Evolutionary conservation across 2,113 vertebrate species (phyloP).

Genomic region (Trogon surrucura): DNA sequence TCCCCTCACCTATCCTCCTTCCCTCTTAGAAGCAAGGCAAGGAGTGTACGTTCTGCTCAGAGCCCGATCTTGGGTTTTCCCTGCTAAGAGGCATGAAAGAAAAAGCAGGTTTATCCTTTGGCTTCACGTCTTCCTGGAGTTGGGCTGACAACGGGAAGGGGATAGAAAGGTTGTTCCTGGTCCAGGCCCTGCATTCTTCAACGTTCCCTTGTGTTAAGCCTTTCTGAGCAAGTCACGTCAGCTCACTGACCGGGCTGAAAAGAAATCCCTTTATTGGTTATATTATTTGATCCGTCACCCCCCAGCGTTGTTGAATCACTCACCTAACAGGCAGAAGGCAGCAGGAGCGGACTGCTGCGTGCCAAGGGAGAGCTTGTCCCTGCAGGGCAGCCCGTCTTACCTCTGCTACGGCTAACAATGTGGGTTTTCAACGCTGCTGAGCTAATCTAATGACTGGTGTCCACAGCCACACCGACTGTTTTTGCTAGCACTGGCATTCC

Average conservation of each 20-base stretch:
- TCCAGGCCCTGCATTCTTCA: background rate
- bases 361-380: background rate
- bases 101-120: slow-evolving; percentile 13
- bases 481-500: slow-evolving; percentile 7
- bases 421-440: background rate
- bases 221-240: background rate
- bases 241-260: background rate
- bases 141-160: background rate
- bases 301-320: background rate
- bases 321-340: background rate
- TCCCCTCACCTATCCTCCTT: background rate
- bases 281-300: background rate
- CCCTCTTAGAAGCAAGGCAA: background rate
- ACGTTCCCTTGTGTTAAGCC: background rate
- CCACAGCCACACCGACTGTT: background rate
- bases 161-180: background rate
- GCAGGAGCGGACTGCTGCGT: background rate
- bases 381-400: background rate
- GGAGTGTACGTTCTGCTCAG: background rate
- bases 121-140: background rate
- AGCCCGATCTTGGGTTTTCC: background rate
- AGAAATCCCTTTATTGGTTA: background rate
- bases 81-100: background rate
- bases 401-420: background rate
- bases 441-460: background rate